Evolutionary conservation across 2,888 invertebrate species (phyloP), one percentile per base, ranked within the genome.

Genomic region (Meta bourneti): DNA sequence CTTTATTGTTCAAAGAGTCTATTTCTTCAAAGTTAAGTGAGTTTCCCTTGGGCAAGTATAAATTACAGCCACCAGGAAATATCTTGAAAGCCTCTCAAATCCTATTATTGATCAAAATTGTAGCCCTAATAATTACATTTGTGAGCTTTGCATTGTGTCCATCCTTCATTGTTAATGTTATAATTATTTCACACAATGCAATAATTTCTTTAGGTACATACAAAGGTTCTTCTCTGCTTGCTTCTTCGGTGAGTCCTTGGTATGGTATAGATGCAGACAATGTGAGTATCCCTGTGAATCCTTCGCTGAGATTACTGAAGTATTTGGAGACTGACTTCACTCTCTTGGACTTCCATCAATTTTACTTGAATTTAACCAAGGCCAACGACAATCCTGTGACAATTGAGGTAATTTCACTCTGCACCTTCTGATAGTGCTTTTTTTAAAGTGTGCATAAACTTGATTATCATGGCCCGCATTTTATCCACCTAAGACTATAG

Each of bases 191-290:
- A 16, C 5, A 6, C 71, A 19, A 71, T 16, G n/a, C 8, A 71
- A 71, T 19, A 71, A 8, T 19, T 71, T 7, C 48, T 34, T 82
- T n/a, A 91, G 88, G 88, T 78, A 11, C 13, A 8, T 90, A 84
- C 74, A 74, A 79, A 69, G 84, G 89, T 51, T 89, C 89, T 7
- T 74, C 89, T n/a, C 70, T 92, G 48, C 51, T 92, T 6, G 92
- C 84, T 8, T 81, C 92, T n/a, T 92, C 92, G 48, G 85, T 92
- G 0, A 92, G 89, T 52, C 92, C 92, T 13, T 92, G 92, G 92
- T 81, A 92, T 75, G 19, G 9, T 54, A 48, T 49, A 49, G 70
- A 71, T n/a, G 16, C 20, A 11, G 1, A 54, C 19, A 89, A 89
- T 80, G 34, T 85, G 2, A 81, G 79, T 61, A 9, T 89, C 70